Evolutionary conservation across 2,797 vertebrate species (phyloP).

Genomic region (Phataginus tetradactyla): DNA sequence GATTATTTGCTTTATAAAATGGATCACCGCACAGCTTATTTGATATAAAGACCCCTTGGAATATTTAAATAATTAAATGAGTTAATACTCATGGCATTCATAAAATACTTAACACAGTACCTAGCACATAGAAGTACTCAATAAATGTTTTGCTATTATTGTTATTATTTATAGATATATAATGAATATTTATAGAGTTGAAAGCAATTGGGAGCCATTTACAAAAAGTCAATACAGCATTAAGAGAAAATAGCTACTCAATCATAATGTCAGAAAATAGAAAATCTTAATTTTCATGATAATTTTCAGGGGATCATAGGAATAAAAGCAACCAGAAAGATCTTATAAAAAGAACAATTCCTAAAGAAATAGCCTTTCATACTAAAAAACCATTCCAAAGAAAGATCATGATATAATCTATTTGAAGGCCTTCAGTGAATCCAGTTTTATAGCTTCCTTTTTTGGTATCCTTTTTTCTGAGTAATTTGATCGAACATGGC

Average conservation of each 20-base stretch:
- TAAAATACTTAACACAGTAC: not conserved
- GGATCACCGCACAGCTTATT: not conserved
- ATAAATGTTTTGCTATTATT: not conserved
- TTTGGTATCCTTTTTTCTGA: not conserved
- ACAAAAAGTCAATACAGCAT: not conserved
- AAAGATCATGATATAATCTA: not conserved
- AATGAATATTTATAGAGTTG: not conserved
- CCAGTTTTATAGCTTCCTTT: not conserved
- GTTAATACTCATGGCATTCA: not conserved
- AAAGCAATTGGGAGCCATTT: slow-evolving; percentile 19
- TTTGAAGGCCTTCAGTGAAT: not conserved
- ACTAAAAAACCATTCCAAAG: not conserved
- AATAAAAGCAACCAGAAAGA: not conserved
- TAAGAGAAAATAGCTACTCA: slow-evolving; percentile 30
- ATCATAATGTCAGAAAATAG: not conserved
- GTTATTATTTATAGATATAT: not conserved
- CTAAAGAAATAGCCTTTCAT: slow-evolving; percentile 22
- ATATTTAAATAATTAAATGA: slow-evolving; percentile 49
- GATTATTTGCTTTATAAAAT: slow-evolving; percentile 59
- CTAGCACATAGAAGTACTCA: not conserved
- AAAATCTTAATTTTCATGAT: slow-evolving; percentile 19
- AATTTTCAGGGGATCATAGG: not conserved
- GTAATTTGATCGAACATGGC: not conserved
- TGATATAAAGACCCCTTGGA: slow-evolving; percentile 17
- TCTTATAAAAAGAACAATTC: not conserved